Evolutionary conservation across 2,888 invertebrate genomes (phyloP).

Genomic region (Eristalis tenax): DNA sequence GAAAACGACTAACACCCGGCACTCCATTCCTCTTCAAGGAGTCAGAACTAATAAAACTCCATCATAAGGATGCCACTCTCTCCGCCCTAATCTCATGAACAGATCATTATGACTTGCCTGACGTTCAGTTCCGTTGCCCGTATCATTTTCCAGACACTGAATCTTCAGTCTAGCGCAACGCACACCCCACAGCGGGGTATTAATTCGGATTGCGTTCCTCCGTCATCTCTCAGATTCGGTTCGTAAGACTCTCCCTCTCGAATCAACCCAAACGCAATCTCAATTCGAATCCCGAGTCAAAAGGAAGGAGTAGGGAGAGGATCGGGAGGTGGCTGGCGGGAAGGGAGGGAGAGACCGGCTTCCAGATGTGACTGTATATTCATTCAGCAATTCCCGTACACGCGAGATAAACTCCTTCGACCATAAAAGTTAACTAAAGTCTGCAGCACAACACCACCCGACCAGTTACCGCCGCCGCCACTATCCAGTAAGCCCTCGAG

Average conservation of each 20-base stretch:
- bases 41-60: neutral
- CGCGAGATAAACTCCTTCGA: constrained; percentile 60
- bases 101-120: constrained; percentile 44
- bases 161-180: constrained; percentile 56
- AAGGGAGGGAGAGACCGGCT: neutral
- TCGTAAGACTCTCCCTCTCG: constrained; percentile 37
- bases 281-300: neutral
- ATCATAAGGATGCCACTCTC: neutral
- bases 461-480: constrained; percentile 5
- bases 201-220: constrained; percentile 67
- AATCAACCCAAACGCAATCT: constrained; percentile 39
- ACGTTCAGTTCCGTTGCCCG: neutral
- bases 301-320: neutral
- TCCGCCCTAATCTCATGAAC: constrained; percentile 24
- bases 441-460: constrained; percentile 32
- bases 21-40: neutral
- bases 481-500: neutral
- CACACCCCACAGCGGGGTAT: constrained; percentile 49
- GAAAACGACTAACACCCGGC: too few species aligned
- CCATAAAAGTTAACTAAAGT: constrained; percentile 70
- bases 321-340: too few species aligned
- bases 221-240: constrained; percentile 34
- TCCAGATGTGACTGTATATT: constrained; percentile 64
- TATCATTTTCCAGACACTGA: constrained; percentile 63
- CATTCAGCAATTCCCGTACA: constrained; percentile 62